phyloP scores from a whole-genome alignment of 2,113 vertebrate genomes.

The Sinosuthora webbiana region DNA sequence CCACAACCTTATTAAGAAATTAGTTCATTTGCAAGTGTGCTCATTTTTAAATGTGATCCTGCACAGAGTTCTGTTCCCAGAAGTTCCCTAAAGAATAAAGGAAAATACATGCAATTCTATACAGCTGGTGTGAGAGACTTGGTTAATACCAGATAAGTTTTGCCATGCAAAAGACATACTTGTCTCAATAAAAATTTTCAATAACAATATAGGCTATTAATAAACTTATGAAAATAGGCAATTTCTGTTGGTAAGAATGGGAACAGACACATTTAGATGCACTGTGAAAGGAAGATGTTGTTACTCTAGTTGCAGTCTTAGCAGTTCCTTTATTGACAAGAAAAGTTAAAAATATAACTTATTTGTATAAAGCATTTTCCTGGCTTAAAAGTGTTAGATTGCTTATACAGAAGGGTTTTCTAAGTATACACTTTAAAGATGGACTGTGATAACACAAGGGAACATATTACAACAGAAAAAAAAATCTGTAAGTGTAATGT shows the following conservation, averaged over 20 bases:
- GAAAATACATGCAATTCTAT: neutral
- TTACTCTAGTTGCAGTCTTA: neutral
- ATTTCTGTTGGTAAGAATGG: constrained; percentile 19
- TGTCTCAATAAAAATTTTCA: constrained; percentile 3
- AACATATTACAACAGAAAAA: constrained; percentile 33
- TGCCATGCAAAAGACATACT: neutral
- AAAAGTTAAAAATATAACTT: neutral
- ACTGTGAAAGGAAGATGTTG: constrained; percentile 11
- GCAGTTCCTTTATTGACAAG: neutral
- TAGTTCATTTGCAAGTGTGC: neutral
- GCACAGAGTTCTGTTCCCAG: neutral
- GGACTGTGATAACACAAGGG: constrained; percentile 41
- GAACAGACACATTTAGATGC: neutral
- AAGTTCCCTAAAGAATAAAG: neutral
- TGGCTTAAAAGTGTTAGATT: neutral
- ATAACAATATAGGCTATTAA: neutral
- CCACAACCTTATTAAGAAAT: neutral
- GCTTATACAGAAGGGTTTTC: neutral
- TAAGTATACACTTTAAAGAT: constrained; percentile 5
- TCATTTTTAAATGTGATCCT: neutral
- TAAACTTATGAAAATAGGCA: neutral
- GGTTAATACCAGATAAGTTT: neutral
- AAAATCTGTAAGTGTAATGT: neutral
- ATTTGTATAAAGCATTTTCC: neutral
- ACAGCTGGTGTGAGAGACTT: neutral